Base-by-base conservation (phyloP, 2,797 vertebrate genomes). In the Danio aesculapii region DNA sequence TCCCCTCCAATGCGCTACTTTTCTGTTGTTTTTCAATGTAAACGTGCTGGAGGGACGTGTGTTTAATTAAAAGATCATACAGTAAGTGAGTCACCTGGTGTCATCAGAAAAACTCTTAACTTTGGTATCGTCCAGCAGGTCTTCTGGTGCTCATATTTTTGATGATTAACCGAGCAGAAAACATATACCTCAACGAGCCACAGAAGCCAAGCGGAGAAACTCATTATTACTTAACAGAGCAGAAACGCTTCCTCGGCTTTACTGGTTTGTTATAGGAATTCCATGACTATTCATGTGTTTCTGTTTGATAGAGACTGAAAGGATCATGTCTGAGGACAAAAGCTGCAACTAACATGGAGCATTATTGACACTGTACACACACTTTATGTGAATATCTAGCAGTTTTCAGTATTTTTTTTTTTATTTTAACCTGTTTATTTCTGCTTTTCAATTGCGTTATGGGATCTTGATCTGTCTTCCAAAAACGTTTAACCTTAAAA, bases 81-180 rank as follows among this genome's bases (percentile, higher is more conserved):
- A 30, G 30, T 30, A 3, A 30, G 30, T 30, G 30, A 30, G 30
- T 30, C 30, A 30, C 3, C 30, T 30, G 3, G 30, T 30, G 30
- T 30, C 30, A 30, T 30, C 30, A 30, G 30, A 30, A 30, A 30
- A 30, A 30, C 30, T 1, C 30, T 30, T 30, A 3, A 30, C 30
- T 30, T 30, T 30, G 30, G 30, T 89, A 88, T 87, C 17, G 78
- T 85, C 88, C 87, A 87, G 77, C 88, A 91, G 84, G 19, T 84
- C 87, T 72, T 74, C 86, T 91, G 88, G 88, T 88, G 88, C 90
- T 92, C 83, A 89, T 92, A 91, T 92, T 92, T 93, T 91, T 93
- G 92, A 92, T 95, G 94, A 90, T 94, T 95, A 97, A 95, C 95
- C 92, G 94, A 93, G 93, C 91, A 85, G 92, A 91, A 94, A 92